Evolutionary conservation across 2,888 invertebrate species (phyloP).

Genomic region (Teleogryllus oceanicus): DNA sequence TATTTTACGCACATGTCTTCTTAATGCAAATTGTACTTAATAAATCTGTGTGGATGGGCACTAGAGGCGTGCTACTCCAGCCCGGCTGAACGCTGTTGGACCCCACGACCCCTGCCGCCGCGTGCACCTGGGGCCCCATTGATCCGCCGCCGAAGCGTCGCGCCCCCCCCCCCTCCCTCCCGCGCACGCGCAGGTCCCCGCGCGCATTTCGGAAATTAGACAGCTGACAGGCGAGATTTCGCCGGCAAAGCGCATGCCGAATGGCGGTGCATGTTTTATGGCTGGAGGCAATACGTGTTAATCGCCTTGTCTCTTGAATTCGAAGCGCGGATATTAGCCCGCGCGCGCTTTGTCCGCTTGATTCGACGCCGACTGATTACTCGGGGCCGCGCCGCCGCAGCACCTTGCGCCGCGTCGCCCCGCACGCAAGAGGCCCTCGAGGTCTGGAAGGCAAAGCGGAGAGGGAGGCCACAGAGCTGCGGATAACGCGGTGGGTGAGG

Average conservation of each 20-base stretch:
- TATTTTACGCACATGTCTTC: no score
- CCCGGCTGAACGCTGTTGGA: no score
- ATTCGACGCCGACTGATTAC: no score
- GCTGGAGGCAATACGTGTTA: not conserved
- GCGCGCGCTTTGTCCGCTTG: no score
- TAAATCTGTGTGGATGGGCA: no score
- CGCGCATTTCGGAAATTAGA: slow-evolving; percentile 9
- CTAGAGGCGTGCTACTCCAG: no score
- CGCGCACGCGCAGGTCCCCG: not conserved
- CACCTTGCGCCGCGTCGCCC: not conserved
- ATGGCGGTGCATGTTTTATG: slow-evolving; percentile 9
- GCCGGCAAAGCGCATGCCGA: not conserved
- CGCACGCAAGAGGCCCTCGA: no score
- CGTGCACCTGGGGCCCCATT: not conserved
- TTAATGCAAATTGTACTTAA: no score
- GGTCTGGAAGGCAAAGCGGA: no score
- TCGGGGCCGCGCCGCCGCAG: not conserved
- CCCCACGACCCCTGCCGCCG: no score
- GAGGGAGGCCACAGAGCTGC: no score
- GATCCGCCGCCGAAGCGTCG: not conserved
- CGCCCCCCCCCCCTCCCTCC: not conserved
- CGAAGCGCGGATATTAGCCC: not conserved
- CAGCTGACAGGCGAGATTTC: not conserved
- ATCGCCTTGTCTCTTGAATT: slow-evolving; percentile 8
- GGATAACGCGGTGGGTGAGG: no score